Evolutionary conservation across 2,797 vertebrate species (phyloP), one percentile per base, ranked within the genome.

Genomic region (Fratercula arctica): DNA sequence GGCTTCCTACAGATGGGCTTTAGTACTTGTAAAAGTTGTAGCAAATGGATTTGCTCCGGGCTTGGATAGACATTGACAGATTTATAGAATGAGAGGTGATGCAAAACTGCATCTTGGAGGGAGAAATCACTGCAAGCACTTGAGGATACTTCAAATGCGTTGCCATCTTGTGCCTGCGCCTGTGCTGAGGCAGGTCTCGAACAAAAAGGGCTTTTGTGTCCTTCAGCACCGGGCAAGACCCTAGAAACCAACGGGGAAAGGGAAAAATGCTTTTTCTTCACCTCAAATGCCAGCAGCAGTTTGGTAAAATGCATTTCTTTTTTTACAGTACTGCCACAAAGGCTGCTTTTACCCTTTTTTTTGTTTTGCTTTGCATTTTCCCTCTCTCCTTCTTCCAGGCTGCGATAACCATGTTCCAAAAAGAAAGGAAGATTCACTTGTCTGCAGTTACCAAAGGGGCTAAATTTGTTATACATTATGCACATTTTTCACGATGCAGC

Each of bases 401-500:
- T 92, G 60, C 0, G 0, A 50, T 33, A 92, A 64, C 37, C n/a
- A 1, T 29, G 67, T 77, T 87, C 91, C 82, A 61, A 75, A 85
- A 64, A 3, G 75, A 61, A 53, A 64, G 51, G 69, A 91, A 85
- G 67, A 74, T 37, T 74, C 72, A 11, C 37, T 92, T 46, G 70
- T 25, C 86, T 93, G 87, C 41, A 7, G 57, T 87, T 78, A 93
- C 75, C 85, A 72, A 59, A 87, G 69, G 87, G 91, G 92, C 92
- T 96, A 89, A 87, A 92, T 96, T 95, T 96, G 78, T 94, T 68
- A 8, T 68, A 87, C 64, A 83, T 95, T 92, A 92, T 89, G 94
- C 94, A 92, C 78, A 91, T 57, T 93, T 86, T 96, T 92, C 91
- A 85, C 67, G 8, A 93, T 67, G 92, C 89, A 91, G 91, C 93